Evolutionary conservation across 2,888 invertebrate genomes (phyloP).

Genomic region (Phyto melanocephala): DNA sequence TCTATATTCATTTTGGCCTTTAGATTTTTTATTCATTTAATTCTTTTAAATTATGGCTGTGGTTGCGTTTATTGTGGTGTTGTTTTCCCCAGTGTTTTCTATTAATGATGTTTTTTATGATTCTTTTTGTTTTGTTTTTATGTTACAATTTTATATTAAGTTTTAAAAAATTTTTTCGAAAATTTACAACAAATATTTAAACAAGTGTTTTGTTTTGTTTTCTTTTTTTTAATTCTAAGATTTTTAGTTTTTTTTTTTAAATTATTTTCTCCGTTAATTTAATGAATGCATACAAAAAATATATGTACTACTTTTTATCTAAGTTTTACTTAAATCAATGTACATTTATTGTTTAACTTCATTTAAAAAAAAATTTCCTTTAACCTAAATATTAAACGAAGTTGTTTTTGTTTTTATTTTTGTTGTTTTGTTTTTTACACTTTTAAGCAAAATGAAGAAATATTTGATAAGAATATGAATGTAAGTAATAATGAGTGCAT

Average conservation of each 20-base stretch:
- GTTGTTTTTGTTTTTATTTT: neutral
- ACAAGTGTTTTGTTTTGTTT: neutral
- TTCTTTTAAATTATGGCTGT: conserved; percentile 27
- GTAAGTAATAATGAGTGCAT: neutral
- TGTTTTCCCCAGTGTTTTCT: conserved; percentile 77
- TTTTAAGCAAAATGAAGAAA: conserved; percentile 24
- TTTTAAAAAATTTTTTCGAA: conserved; percentile 31
- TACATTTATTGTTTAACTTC: conserved; percentile 42
- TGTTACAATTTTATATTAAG: conserved; percentile 53
- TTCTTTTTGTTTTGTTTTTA: conserved; percentile 17
- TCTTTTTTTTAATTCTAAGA: neutral
- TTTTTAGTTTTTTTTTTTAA: neutral
- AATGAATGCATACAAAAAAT: conserved; percentile 64
- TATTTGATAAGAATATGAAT: neutral
- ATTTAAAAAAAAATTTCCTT: conserved; percentile 46
- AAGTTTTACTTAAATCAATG: conserved; percentile 47
- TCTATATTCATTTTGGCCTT: no score
- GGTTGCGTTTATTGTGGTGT: conserved; percentile 72
- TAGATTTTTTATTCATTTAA: no score
- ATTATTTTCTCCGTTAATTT: conserved; percentile 15
- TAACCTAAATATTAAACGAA: conserved; percentile 49
- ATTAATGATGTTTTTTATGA: conserved; percentile 30
- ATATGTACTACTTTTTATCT: conserved; percentile 43
- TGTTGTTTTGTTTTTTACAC: conserved; percentile 32
- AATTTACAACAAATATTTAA: conserved; percentile 47